phyloP scores from a whole-genome alignment of 2,113 vertebrate species.

The Athene cunicularia region DNA sequence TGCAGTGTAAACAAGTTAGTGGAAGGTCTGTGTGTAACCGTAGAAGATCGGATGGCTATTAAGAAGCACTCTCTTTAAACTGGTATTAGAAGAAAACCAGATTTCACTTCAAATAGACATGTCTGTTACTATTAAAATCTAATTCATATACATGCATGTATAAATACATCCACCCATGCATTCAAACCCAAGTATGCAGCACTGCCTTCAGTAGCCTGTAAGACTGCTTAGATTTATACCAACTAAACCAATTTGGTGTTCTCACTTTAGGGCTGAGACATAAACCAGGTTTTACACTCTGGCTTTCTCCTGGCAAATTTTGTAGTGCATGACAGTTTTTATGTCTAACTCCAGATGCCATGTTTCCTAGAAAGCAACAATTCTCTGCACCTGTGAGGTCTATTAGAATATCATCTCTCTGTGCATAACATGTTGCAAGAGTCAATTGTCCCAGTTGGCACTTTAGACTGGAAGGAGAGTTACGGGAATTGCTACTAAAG shows the following conservation, averaged over 20 bases:
- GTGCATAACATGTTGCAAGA: neutral
- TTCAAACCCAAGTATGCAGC: neutral
- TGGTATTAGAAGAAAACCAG: slow-evolving; percentile 39
- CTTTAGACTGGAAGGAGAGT: slow-evolving; percentile 54
- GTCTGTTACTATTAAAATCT: slow-evolving; percentile 36
- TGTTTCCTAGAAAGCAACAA: slow-evolving; percentile 41
- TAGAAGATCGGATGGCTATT: neutral
- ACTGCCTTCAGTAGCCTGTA: neutral
- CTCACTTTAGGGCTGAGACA: neutral
- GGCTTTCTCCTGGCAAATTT: slow-evolving; percentile 19
- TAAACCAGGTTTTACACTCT: neutral
- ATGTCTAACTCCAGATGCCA: slow-evolving; percentile 48
- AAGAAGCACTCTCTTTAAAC: neutral
- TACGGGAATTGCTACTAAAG: slow-evolving; percentile 77
- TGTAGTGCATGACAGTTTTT: slow-evolving; percentile 21
- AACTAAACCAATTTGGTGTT: neutral
- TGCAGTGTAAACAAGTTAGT: slow-evolving; percentile 5
- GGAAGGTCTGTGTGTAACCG: neutral
- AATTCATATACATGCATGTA: slow-evolving; percentile 31
- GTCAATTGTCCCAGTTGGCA: slow-evolving; percentile 45
- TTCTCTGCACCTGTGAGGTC: neutral
- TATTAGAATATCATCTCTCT: slow-evolving; percentile 19
- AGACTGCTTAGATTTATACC: neutral
- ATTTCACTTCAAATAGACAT: slow-evolving; percentile 46
- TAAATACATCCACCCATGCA: slow-evolving; percentile 40